Base-by-base conservation (phyloP, 2,113 vertebrate genomes). In the Oreamnos americanus region DNA sequence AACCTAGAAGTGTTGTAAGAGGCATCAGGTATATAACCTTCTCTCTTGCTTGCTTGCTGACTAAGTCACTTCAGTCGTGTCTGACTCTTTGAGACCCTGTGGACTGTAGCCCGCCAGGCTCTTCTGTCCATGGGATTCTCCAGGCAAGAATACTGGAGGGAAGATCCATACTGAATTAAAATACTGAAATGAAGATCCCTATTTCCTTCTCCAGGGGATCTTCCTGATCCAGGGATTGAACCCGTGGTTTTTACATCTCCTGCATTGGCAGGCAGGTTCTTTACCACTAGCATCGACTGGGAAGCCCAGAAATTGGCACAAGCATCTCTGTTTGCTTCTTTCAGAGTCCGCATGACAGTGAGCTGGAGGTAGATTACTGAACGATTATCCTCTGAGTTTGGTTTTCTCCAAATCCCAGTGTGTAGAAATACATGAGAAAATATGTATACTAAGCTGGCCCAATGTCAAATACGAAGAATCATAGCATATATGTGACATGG, bases 241-340 rank as follows among this genome's bases (percentile, higher is more conserved):
- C n/a, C 67, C 5, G 0, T 23, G 67, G 67, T 39, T 39, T 11
- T 74, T 74, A 23, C 1, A 0, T 39, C n/a, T 74, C 67, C 19
- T 39, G 10, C 67, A 3, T 13, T 23, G n/a, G n/a, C n/a, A 39
- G n/a, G 67, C 36, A 74, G 5, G 10, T 23, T 74, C 67, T 74
- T 74, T 74, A 71, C n/a, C 19, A 39, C n/a, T 39, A 25, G 19
- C 5, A 2, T 74, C n/a, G 13, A 6, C 67, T 23, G n/a, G 19
- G n/a, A 74, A 74, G 67, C 19, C 19, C 67, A 39, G n/a, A 74
- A 25, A 74, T 23, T 74, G 5, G 16, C 45, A 30, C 30, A n/a
- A 9, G 11, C 2, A 19, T 47, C 17, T 87, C 62, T 87, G 17
- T 71, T 64, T 39, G 30, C 26, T 55, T 78, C 45, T 51, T 62